Conservation (phyloP, 1,140 invertebrate species). For the Tribolium madens region DNA sequence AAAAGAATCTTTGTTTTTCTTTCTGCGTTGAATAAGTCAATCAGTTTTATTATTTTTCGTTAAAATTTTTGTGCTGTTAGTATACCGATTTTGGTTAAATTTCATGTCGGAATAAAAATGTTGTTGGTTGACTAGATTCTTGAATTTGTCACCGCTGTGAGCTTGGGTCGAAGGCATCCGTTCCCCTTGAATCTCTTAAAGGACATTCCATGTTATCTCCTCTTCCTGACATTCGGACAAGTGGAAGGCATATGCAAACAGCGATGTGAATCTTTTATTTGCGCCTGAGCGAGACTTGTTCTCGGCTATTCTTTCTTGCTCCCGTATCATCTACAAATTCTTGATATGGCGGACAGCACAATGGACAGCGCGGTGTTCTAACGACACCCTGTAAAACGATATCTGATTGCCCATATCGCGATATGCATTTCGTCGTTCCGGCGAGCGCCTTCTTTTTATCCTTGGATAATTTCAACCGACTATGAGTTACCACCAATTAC, state of each 20-base stretch:
- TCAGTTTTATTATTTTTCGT: too few relatives aligned
- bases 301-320: conserved; percentile 58
- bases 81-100: too few relatives aligned
- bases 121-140: too few relatives aligned
- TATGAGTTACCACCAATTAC: conserved; percentile 17
- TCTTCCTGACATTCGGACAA: conserved; percentile 47
- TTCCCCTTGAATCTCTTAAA: background rate
- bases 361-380: conserved; percentile 56
- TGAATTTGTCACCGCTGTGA: too few relatives aligned
- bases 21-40: too few relatives aligned
- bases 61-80: too few relatives aligned
- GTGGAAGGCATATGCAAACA: conserved; percentile 55
- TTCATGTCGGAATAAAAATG: too few relatives aligned
- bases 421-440: conserved; percentile 54
- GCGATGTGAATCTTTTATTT: conserved; percentile 57
- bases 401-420: conserved; percentile 58
- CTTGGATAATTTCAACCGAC: conserved; percentile 36
- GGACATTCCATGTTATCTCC: conserved; percentile 4
- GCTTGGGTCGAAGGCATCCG: background rate
- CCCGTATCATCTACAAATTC: conserved; percentile 59
- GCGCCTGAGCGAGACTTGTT: conserved; percentile 54
- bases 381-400: conserved; percentile 55
- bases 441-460: conserved; percentile 18
- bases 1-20: too few relatives aligned
- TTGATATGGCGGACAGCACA: conserved; percentile 58